A percentile compares a stretch with the other conserved stretches of the same genome.
These are phyloP conservation scores for Micromussa lordhowensis DNA, from an alignment of 92 coral and sea anemone species.

Conservation along the genomic window DNA sequence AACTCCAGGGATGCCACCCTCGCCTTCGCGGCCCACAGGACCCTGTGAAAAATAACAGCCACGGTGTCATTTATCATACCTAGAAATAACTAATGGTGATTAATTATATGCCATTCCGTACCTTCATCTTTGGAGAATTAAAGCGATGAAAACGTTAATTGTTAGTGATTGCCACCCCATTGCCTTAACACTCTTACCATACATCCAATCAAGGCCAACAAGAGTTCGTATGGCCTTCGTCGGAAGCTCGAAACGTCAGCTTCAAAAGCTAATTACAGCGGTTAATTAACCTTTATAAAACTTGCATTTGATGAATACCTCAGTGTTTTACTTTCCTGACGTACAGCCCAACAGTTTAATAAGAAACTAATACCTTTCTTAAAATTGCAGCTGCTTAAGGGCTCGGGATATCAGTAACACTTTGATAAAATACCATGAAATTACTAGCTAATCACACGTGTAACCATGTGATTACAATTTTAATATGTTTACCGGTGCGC, in stretches of 20 bases:
- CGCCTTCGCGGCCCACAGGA: conserved; percentile 67
- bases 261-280: too few species aligned
- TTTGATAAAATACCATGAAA: background rate
- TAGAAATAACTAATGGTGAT: background rate
- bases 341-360: too few species aligned
- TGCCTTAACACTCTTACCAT: background rate
- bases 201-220: too few species aligned
- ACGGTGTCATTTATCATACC: background rate
- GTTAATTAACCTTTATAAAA: too few species aligned
- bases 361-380: too few species aligned
- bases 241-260: too few species aligned
- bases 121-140: background rate
- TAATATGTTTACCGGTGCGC: conserved; percentile 48
- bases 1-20: conserved; percentile 67
- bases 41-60: conserved; percentile 38
- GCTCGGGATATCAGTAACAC: background rate
- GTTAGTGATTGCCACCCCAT: background rate
- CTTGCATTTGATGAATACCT: too few species aligned
- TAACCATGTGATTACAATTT: background rate
- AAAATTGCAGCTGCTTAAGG: background rate
- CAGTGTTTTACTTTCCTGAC: too few species aligned
- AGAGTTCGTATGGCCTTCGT: too few species aligned
- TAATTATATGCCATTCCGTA: background rate
- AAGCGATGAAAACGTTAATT: too few species aligned
- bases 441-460: background rate